These are phyloP conservation scores for Cariama cristata DNA, from an alignment of 2,113 vertebrate genomes.

Conservation along the genomic window DNA sequence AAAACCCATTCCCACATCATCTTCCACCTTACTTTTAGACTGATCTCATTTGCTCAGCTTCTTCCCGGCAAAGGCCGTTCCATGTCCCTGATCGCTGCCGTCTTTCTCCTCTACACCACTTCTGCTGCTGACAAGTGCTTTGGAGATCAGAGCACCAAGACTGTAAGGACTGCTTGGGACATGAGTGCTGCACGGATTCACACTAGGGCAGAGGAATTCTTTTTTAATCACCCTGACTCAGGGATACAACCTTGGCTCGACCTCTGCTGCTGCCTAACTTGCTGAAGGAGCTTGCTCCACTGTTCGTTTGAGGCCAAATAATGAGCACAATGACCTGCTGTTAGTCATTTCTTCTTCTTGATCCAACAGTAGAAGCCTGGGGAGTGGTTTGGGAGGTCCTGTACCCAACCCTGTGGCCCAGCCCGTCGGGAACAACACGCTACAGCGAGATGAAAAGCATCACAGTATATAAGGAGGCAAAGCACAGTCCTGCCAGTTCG, in stretches of 20 bases:
- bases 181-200: fast-evolving
- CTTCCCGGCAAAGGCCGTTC: not conserved
- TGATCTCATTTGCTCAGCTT: not conserved
- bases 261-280: not conserved
- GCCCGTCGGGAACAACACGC: not conserved
- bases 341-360: not conserved
- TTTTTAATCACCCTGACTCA: not conserved
- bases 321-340: not conserved
- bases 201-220: not conserved
- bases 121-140: not conserved
- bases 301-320: not conserved
- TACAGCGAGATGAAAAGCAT: slow-evolving; percentile 25
- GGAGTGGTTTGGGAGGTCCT: not conserved
- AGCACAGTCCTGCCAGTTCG: not conserved
- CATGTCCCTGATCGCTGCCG: not conserved
- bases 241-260: not conserved
- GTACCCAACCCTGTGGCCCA: not conserved
- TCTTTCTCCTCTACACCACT: not conserved
- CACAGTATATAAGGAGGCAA: not conserved
- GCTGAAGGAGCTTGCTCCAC: not conserved
- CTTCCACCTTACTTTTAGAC: not conserved
- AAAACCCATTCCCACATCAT: not conserved
- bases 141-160: not conserved
- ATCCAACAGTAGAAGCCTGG: not conserved
- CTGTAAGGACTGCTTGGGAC: not conserved